phyloP scores from a whole-genome alignment of 2,113 vertebrate species.

The Lagopus leucura region DNA sequence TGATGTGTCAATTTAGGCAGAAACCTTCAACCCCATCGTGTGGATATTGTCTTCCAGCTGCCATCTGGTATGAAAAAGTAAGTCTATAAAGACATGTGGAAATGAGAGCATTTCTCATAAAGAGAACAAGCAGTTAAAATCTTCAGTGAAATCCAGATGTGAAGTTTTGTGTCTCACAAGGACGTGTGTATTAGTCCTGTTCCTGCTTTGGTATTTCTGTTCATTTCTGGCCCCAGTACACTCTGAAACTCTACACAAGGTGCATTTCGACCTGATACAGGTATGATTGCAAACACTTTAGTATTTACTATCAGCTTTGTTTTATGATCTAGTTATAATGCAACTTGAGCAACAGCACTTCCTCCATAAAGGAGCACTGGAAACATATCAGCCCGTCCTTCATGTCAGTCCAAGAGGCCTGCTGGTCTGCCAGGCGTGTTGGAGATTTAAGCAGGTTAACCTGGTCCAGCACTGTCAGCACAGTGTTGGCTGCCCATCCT shows the following conservation, averaged over 20 bases:
- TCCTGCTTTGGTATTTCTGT: neutral
- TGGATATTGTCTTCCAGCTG: neutral
- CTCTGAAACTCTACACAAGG: neutral
- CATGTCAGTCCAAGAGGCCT: accelerated
- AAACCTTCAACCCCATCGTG: neutral
- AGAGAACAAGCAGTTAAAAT: neutral
- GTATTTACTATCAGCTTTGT: neutral
- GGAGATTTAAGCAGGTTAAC: neutral
- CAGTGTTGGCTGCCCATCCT: neutral
- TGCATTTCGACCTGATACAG: neutral
- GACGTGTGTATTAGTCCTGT: neutral
- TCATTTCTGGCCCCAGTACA: neutral
- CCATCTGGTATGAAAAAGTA: neutral
- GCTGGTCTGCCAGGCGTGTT: neutral
- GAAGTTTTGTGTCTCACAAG: neutral
- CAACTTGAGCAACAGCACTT: neutral
- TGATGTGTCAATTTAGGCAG: neutral
- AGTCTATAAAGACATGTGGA: neutral
- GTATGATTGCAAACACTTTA: neutral
- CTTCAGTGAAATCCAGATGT: neutral
- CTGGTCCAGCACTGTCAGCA: neutral
- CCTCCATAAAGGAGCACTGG: neutral
- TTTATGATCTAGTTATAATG: neutral
- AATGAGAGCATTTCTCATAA: neutral
- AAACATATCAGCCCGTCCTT: neutral